phyloP scores from a whole-genome alignment of 2,113 vertebrate genomes.

The Nannobrachium achirus region DNA sequence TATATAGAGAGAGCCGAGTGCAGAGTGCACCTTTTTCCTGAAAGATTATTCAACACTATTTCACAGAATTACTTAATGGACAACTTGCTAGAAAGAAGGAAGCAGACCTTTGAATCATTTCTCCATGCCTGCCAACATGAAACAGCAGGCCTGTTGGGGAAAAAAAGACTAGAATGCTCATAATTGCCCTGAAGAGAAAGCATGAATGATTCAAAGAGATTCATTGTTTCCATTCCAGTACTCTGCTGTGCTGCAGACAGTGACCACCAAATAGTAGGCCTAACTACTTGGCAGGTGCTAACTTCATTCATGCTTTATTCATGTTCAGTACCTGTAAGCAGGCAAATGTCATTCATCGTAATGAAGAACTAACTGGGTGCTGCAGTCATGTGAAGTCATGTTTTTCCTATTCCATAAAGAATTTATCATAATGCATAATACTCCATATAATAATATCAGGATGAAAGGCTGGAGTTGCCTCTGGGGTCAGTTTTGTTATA shows the following conservation, averaged over 20 bases:
- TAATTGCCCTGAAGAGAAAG: conserved; percentile 46
- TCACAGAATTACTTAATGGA: conserved; percentile 42
- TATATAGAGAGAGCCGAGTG: too few relatives aligned
- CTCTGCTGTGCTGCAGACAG: too few relatives aligned
- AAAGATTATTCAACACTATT: conserved; percentile 56
- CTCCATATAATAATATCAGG: too few relatives aligned
- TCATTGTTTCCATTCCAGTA: conserved; percentile 35
- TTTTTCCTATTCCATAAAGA: conserved; percentile 14
- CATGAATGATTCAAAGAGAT: conserved; percentile 50
- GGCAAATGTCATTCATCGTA: background rate
- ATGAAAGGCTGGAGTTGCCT: too few relatives aligned
- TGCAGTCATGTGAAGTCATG: conserved; percentile 19
- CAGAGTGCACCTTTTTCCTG: conserved; percentile 20
- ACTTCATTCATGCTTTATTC: conserved; percentile 21
- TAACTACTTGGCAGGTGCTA: conserved; percentile 28
- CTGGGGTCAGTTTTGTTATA: too few relatives aligned
- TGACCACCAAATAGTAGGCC: too few relatives aligned
- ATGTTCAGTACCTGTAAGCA: background rate
- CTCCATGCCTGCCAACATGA: conserved; percentile 58
- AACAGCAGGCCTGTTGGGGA: conserved; percentile 42
- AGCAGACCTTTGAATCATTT: conserved; percentile 30
- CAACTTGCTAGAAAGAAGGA: conserved; percentile 51
- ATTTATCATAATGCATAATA: background rate
- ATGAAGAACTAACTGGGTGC: background rate
- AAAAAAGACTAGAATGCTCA: conserved; percentile 21